Percentiles rank a stretch among this genome's conserved stretches.
These are phyloP conservation scores for Drosophila micromelanica DNA, from an alignment of 1,140 invertebrate genomes.

Conservation along the genomic window DNA sequence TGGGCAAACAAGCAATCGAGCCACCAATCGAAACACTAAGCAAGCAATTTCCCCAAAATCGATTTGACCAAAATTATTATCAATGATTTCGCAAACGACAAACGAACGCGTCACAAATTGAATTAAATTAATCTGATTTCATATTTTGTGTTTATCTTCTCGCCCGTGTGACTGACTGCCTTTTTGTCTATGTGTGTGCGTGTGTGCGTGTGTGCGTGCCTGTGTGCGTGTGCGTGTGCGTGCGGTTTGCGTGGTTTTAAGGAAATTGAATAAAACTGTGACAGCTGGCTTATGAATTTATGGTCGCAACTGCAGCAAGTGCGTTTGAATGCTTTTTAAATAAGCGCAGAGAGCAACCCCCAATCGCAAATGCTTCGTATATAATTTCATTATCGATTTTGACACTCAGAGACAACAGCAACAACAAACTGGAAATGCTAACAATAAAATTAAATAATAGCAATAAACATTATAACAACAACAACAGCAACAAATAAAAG, in stretches of 20 bases:
- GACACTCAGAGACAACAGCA: slow-evolving; percentile 35
- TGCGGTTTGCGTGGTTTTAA: slow-evolving; percentile 19
- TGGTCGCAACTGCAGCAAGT: slow-evolving; percentile 48
- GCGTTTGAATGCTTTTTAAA: slow-evolving; percentile 29
- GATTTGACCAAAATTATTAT: slow-evolving; percentile 82
- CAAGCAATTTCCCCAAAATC: slow-evolving; percentile 63
- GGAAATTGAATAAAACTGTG: slow-evolving; percentile 53
- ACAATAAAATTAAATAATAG: slow-evolving; percentile 29
- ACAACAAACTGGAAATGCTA: slow-evolving; percentile 21
- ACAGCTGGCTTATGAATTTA: slow-evolving; percentile 40
- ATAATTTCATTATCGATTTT: slow-evolving; percentile 58
- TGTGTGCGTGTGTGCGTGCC: slow-evolving; percentile 1
- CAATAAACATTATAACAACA: slow-evolving; percentile 9
- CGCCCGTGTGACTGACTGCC: slow-evolving; percentile 7
- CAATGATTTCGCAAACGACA: slow-evolving; percentile 73
- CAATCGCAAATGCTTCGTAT: slow-evolving; percentile 32
- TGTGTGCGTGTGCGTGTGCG: slow-evolving; percentile 8
- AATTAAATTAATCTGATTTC: slow-evolving; percentile 77
- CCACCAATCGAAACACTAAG: slow-evolving; percentile 34
- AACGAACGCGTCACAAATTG: slow-evolving; percentile 61
- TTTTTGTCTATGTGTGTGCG: slow-evolving; percentile 16
- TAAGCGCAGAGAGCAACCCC: slow-evolving; percentile 33
- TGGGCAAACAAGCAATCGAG: slow-evolving; percentile 1
- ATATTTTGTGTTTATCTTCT: slow-evolving; percentile 31
- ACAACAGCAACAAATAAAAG: slow-evolving; percentile 21